Conservation (phyloP, 2,113 vertebrate genomes). For the Neotragus moschatus region DNA sequence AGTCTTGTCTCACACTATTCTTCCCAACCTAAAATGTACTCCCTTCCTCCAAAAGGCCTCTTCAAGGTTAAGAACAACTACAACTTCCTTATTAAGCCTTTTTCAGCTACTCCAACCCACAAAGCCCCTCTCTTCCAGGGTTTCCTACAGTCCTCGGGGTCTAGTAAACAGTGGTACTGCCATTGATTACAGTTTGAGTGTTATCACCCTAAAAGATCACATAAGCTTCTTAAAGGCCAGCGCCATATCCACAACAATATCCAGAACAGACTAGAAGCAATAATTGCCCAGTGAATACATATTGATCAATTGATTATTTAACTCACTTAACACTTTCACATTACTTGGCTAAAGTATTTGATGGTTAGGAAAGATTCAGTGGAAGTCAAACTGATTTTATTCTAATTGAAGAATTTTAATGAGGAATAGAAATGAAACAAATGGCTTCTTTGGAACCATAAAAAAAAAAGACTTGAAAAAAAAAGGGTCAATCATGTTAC, state of each 20-base stretch:
- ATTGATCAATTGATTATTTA: conserved; percentile 75
- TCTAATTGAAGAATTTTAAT: conserved; percentile 41
- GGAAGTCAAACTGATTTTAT: conserved; percentile 63
- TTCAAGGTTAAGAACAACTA: background rate
- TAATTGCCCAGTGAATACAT: conserved; percentile 69
- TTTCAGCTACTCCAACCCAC: background rate
- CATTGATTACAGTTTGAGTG: conserved; percentile 62
- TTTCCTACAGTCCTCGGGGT: conserved; percentile 1
- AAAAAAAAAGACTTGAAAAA: conserved; percentile 48
- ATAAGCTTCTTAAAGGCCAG: conserved; percentile 66
- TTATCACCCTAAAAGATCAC: conserved; percentile 61
- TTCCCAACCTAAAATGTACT: background rate
- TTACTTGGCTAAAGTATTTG: conserved; percentile 64
- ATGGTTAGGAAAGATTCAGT: conserved; percentile 46
- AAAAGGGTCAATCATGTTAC: conserved; percentile 1
- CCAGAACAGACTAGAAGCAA: conserved; percentile 51
- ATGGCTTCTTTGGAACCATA: conserved; percentile 30
- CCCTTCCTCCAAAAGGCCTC: background rate
- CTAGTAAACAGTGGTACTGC: conserved; percentile 35
- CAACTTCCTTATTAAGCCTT: background rate
- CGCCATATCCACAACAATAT: conserved; percentile 44
- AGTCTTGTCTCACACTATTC: background rate
- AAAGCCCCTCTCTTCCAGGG: background rate
- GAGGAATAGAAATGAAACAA: conserved; percentile 44
- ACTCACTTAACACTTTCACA: conserved; percentile 71